A percentile compares a stretch with the other conserved stretches of the same genome.
Evolutionary conservation across 2,888 invertebrate species (phyloP).

Genomic region (Julus scanicus): DNA sequence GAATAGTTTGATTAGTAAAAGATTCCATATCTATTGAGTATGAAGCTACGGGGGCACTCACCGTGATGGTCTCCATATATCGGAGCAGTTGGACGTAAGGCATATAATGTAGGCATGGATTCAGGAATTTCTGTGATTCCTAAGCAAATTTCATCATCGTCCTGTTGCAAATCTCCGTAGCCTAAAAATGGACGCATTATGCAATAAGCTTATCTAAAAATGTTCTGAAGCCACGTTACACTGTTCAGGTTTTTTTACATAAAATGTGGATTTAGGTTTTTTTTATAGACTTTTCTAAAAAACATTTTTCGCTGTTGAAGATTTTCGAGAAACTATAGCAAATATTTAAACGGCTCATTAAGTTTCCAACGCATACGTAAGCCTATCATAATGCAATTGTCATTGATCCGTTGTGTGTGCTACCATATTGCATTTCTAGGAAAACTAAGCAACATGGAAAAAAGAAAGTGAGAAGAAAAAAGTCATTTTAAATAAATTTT

Average conservation of each 20-base stretch:
- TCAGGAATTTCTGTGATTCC: conserved; percentile 50
- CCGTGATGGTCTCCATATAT: conserved; percentile 55
- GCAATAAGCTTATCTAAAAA: neutral
- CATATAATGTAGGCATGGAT: conserved; percentile 49
- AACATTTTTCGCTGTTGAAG: neutral
- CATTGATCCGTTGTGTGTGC: conserved; percentile 4
- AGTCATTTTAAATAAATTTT: neutral
- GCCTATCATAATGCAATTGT: conserved; percentile 48
- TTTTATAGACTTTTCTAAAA: neutral
- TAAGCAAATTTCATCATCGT: conserved; percentile 36
- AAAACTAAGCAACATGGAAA: neutral
- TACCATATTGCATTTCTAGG: neutral
- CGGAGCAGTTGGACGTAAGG: conserved; percentile 55
- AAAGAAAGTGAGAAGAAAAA: conserved; percentile 5
- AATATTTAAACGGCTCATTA: conserved; percentile 50
- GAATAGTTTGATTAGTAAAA: no score
- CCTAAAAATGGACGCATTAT: neutral
- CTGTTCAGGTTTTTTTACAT: neutral
- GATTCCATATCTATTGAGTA: no score
- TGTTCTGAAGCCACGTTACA: neutral
- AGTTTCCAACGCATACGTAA: conserved; percentile 35
- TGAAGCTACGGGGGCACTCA: neutral
- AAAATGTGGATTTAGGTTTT: neutral
- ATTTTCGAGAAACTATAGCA: conserved; percentile 24
- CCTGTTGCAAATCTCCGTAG: neutral